Base-by-base conservation (phyloP, 2,888 invertebrate species). In the Leptura quadrifasciata region DNA sequence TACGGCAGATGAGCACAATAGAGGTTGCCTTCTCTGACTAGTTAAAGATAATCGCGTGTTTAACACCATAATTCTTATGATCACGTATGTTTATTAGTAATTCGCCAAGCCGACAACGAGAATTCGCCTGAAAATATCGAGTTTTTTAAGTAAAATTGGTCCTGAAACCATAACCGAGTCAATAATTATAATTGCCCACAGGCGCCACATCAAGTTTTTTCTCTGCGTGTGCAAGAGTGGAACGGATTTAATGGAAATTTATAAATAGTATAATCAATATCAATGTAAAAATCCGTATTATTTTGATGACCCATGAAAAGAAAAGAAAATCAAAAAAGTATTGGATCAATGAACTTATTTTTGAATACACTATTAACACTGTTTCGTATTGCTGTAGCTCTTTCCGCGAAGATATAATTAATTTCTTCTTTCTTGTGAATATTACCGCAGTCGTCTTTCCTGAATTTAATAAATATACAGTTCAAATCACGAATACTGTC, bases 41-140 rank as follows among this genome's bases (percentile, higher is more conserved):
- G 27, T 31, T 72, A 31, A 35, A 54, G 75, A 73, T 76, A 73
- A 78, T 76, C 73, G 73, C 78, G 21, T 74, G 74, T 63, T 67
- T 72, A 72, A 75, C 76, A 70, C 61, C 27, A 54, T 60, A 20
- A 63, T 60, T 70, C 60, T 69, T 71, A 68, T 39, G 35, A 20
- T 57, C 35, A 18, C 39, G 21, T 15, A 20, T 9, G 52, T 65
- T 65, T 65, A 52, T 52, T 65, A 61, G 61, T 31, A 31, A 61
- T 31, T 18, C 6, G 27, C 61, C 8, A 8, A 61, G 35, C 61
- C 61, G 61, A 61, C 61, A 15, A 60, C 20, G 31, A 61, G 24
- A 31, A 31, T 31, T 27, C 31, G 27, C 31, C 31, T 31, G 61
- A 61, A 61, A 60, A 61, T 61, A 4, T 31, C 21, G 17, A 17